These are phyloP conservation scores for Mugil cephalus DNA, from an alignment of 2,113 vertebrate species.

Conservation along the genomic window DNA sequence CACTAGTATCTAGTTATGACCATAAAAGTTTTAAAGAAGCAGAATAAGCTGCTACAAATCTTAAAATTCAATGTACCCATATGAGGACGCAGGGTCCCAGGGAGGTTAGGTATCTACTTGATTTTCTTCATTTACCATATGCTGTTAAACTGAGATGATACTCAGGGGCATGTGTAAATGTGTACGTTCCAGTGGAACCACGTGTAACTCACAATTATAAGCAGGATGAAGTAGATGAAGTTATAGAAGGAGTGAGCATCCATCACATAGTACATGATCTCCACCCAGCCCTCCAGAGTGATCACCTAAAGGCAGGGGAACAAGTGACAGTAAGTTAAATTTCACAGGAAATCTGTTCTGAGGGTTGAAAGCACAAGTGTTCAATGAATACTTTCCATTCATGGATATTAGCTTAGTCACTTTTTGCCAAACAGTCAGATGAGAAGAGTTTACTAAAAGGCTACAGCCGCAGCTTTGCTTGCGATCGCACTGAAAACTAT, in stretches of 20 bases:
- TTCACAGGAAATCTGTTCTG: background rate
- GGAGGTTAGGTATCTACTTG: too few species aligned
- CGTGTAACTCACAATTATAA: slow-evolving; percentile 94
- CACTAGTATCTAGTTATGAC: too few species aligned
- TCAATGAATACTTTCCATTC: background rate
- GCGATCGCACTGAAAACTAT: too few species aligned
- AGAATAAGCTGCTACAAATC: too few species aligned
- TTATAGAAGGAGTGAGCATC: slow-evolving; percentile 99
- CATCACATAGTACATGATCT: slow-evolving; percentile 99
- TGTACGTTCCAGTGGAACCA: background rate
- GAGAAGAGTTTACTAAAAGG: too few species aligned
- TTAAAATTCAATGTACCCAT: too few species aligned
- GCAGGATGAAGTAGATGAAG: slow-evolving; percentile 99
- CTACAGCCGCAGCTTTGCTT: too few species aligned
- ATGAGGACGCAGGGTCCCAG: too few species aligned
- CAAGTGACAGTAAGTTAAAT: background rate
- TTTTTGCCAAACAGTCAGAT: background rate
- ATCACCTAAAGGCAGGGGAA: slow-evolving; percentile 87
- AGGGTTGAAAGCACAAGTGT: background rate
- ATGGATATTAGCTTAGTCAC: background rate
- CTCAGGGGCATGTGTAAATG: too few species aligned
- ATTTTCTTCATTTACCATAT: too few species aligned
- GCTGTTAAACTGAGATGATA: too few species aligned
- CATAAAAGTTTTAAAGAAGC: too few species aligned
- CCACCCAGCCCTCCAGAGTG: slow-evolving; percentile 98